A percentile compares a stretch with the other conserved stretches of the same genome.
These are phyloP conservation scores for Scarus forsteni DNA, from an alignment of 2,797 vertebrate genomes.

Conservation along the genomic window DNA sequence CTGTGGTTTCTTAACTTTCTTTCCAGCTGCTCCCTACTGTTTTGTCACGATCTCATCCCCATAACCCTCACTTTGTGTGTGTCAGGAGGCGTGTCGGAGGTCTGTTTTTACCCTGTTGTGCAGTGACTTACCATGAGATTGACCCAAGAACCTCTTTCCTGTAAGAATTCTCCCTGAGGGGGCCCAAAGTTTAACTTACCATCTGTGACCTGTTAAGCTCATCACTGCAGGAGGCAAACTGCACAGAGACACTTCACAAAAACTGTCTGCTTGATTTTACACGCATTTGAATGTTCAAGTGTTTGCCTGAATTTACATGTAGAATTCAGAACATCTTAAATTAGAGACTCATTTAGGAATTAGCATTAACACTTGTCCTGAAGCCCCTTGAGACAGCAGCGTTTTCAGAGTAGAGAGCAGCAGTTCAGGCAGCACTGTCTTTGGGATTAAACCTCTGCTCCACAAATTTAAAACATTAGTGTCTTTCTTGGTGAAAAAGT, in stretches of 20 bases:
- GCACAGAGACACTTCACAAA: constrained; percentile 27
- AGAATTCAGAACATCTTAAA: constrained; percentile 2
- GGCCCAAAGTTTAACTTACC: constrained; percentile 61
- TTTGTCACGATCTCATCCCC: constrained; percentile 32
- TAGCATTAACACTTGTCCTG: background rate
- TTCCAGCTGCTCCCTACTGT: constrained; percentile 48
- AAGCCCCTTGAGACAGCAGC: constrained; percentile 19
- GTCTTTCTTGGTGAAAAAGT: background rate
- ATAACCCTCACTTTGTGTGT: constrained; percentile 33
- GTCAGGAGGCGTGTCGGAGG: constrained; percentile 40
- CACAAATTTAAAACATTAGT: too few species aligned
- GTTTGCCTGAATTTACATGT: constrained; percentile 5
- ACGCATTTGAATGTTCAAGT: constrained; percentile 12
- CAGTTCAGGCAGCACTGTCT: constrained; percentile 16
- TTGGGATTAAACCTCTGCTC: constrained; percentile 11
- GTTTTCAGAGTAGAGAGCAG: constrained; percentile 6
- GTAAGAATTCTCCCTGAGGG: constrained; percentile 61
- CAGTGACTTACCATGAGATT: constrained; percentile 50
- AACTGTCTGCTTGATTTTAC: constrained; percentile 34
- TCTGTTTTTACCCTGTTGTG: constrained; percentile 51
- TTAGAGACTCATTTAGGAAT: background rate
- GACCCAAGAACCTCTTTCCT: constrained; percentile 64
- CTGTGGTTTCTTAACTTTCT: constrained; percentile 33
- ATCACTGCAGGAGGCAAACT: constrained; percentile 65
- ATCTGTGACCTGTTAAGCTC: constrained; percentile 80